Evolutionary conservation across 2,888 invertebrate genomes (phyloP).

Genomic region (Cosmopolites sordidus): DNA sequence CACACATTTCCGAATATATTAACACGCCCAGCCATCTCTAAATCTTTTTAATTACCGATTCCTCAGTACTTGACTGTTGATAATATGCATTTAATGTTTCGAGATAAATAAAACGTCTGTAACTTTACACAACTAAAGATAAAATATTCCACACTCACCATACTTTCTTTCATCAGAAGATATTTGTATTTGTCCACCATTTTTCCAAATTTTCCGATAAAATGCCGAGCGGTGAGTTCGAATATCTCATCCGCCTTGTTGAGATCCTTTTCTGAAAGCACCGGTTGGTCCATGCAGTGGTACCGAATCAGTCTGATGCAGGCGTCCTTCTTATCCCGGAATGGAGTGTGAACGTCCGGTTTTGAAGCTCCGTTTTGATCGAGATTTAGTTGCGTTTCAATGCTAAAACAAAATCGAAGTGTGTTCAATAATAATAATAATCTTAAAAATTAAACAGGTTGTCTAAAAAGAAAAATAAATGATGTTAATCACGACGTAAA

Average conservation of each 20-base stretch:
- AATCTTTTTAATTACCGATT: too few species aligned
- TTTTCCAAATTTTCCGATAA: conserved; percentile 64
- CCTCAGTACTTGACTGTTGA: too few species aligned
- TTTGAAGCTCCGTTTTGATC: conserved; percentile 71
- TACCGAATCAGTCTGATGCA: conserved; percentile 71
- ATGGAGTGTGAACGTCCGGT: conserved; percentile 70
- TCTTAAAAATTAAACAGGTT: too few species aligned
- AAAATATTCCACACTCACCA: conserved; percentile 55
- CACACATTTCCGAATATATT: too few species aligned
- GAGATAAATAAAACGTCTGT: too few species aligned
- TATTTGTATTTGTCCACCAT: conserved; percentile 72
- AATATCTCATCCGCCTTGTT: conserved; percentile 67
- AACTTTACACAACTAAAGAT: too few species aligned
- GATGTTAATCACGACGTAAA: too few species aligned
- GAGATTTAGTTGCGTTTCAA: conserved; percentile 69
- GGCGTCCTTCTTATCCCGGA: conserved; percentile 67
- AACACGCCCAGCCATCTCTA: too few species aligned
- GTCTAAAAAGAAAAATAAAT: too few species aligned
- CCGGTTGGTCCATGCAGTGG: conserved; percentile 69
- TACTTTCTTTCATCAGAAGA: conserved; percentile 71
- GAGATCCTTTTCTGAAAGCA: conserved; percentile 59
- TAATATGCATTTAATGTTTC: too few species aligned
- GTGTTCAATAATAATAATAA: too few species aligned
- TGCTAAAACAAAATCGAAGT: conserved; percentile 53
- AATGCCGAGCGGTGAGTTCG: conserved; percentile 62